Evolutionary conservation across 2,113 vertebrate species (phyloP).

Genomic region (Aldabrachelys gigantea): DNA sequence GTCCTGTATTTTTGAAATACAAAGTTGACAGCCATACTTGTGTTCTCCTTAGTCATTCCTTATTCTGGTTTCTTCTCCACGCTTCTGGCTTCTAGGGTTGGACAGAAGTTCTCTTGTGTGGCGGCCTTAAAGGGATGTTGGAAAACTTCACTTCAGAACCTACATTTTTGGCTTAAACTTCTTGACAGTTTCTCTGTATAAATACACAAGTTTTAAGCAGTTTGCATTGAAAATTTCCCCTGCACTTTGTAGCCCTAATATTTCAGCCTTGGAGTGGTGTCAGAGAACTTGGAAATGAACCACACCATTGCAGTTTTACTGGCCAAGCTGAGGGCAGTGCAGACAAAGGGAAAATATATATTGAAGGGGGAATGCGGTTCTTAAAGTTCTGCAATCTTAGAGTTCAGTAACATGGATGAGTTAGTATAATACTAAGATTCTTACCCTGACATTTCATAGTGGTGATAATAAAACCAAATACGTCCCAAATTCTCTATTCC

Average conservation of each 20-base stretch:
- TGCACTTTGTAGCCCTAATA: background rate
- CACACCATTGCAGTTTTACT: background rate
- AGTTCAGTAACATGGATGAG: background rate
- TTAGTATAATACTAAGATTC: background rate
- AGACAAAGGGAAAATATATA: background rate
- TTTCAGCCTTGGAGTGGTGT: background rate
- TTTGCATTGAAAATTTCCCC: background rate
- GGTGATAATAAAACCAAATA: background rate
- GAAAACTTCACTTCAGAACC: background rate
- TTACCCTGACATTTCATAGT: background rate
- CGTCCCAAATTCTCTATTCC: background rate
- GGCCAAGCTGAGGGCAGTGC: background rate
- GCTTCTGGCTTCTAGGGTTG: background rate
- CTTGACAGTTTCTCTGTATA: background rate
- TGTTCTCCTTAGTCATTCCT: background rate
- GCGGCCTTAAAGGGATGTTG: background rate
- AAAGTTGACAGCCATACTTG: background rate
- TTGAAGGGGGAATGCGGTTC: background rate
- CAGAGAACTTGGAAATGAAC: background rate
- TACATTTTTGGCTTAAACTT: background rate
- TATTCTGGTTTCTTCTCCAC: background rate
- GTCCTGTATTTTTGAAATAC: background rate
- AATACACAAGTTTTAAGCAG: accelerated
- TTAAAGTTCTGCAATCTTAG: background rate
- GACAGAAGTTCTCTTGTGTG: background rate